These are phyloP conservation scores for Omphaloscelis lunosa DNA, from an alignment of 2,888 invertebrate genomes.

Conservation along the genomic window DNA sequence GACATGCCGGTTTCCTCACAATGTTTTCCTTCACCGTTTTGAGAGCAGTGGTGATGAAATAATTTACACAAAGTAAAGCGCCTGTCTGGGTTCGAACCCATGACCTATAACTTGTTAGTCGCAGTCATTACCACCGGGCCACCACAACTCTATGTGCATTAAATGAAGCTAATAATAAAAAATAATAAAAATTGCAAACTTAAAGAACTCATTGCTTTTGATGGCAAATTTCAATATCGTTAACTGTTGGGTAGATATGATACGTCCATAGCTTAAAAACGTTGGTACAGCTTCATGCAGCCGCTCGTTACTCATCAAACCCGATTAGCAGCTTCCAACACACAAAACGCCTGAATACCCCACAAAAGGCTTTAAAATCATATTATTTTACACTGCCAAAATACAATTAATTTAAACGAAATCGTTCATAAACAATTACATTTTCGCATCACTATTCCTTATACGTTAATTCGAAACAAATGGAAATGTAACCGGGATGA, in stretches of 20 bases:
- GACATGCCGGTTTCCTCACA: no score
- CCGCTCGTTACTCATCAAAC: not conserved
- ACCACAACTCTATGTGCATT: no score
- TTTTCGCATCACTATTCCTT: constrained; percentile 35
- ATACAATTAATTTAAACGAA: constrained; percentile 28
- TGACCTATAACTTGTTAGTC: no score
- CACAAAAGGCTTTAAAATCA: constrained; percentile 9
- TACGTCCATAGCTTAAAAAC: not conserved
- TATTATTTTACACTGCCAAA: constrained; percentile 3
- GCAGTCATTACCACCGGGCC: no score
- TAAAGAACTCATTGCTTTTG: no score
- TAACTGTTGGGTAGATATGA: not conserved
- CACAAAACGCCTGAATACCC: not conserved
- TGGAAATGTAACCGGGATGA: constrained; percentile 86
- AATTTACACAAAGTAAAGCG: no score
- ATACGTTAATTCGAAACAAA: constrained; percentile 85
- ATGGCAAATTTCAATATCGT: not conserved
- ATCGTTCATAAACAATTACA: constrained; percentile 11
- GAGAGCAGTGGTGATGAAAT: no score
- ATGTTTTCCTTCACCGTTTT: no score
- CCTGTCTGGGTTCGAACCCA: no score
- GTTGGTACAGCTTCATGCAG: not conserved
- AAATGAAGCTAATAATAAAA: no score
- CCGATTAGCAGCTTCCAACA: not conserved
- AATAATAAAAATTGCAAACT: no score